A percentile compares a stretch with the other conserved stretches of the same genome.
These are phyloP conservation scores for Dinomys branickii DNA, from an alignment of 2,113 vertebrate species.

Conservation along the genomic window DNA sequence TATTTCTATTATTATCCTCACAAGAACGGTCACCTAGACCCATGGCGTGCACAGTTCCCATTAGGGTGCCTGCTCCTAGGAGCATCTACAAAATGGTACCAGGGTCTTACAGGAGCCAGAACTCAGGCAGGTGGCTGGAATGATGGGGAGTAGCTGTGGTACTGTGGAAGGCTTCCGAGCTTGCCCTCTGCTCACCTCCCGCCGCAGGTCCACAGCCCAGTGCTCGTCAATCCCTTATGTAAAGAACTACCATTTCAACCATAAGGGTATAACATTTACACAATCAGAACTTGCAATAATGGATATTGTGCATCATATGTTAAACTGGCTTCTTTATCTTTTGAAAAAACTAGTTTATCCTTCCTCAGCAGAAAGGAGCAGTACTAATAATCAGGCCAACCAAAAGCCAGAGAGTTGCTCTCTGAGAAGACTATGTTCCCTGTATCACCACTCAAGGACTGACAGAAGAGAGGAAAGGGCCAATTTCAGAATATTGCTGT, in stretches of 20 bases:
- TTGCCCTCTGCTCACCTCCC: neutral
- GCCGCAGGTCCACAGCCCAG: neutral
- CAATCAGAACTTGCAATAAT: neutral
- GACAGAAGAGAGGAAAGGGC: neutral
- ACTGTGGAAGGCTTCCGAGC: neutral
- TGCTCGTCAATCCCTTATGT: neutral
- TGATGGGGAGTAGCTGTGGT: neutral
- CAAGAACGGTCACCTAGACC: neutral
- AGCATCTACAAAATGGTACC: neutral
- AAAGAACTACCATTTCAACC: neutral
- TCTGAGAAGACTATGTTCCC: neutral
- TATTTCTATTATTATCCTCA: neutral
- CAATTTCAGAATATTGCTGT: slow-evolving; percentile 32
- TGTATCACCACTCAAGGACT: neutral
- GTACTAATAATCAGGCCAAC: neutral
- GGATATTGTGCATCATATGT: neutral
- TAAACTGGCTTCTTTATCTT: neutral
- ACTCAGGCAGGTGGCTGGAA: neutral
- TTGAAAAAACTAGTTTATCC: neutral
- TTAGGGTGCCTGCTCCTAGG: neutral
- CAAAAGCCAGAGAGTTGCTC: neutral
- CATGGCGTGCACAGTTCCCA: neutral
- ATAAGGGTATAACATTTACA: neutral
- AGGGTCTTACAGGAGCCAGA: neutral
- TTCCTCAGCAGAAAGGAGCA: neutral